Evolutionary conservation across 2,888 invertebrate species (phyloP), one percentile per base, ranked within the genome.

Genomic region (Agrochola lota): DNA sequence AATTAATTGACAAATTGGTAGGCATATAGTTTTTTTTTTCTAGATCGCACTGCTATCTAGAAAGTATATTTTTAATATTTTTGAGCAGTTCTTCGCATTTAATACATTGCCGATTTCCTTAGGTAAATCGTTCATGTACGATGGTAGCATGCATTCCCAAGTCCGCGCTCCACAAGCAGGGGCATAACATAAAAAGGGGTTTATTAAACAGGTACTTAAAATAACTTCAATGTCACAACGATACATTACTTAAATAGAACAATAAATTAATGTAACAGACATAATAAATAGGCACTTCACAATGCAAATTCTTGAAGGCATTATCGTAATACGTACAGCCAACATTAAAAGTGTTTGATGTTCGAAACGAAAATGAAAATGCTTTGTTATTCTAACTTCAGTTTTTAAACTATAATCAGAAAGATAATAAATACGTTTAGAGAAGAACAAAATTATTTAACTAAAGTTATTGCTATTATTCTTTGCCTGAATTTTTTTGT

Each of bases 241-340:
- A 46, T 35, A 35, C 20, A 30, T 66, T 6, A 30, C n/a, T 26
- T 30, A 52, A n/a, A 52, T 52, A 66, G 0, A 40, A 9, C 23
- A 49, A 12, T n/a, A 30, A 23, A 40, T 23, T 6, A 35, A 35
- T 23, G 20, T 35, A n/a, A 55, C 15, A 57, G 7, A 46, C n/a
- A 17, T 43, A 57, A 57, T 6, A 74, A 75, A 74, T 40, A 17
- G 17, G 26, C 64, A 17, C 26, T 49, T 40, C 9, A 75, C 66
- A 52, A 15, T 6, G 12, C 6, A 40, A 35, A 59, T 49, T 76
- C 30, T 60, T 43, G n/a, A 77, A 68, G 5, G 62, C 11, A 62
- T 17, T 40, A 35, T 35, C 66, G 23, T 30, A 43, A 60, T 11
- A 23, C 15, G 43, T 77, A 77, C n/a, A 68, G 55, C 63, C 35